These are phyloP conservation scores for Acholoe squamosa DNA, from an alignment of 2,888 invertebrate species.

Conservation along the genomic window DNA sequence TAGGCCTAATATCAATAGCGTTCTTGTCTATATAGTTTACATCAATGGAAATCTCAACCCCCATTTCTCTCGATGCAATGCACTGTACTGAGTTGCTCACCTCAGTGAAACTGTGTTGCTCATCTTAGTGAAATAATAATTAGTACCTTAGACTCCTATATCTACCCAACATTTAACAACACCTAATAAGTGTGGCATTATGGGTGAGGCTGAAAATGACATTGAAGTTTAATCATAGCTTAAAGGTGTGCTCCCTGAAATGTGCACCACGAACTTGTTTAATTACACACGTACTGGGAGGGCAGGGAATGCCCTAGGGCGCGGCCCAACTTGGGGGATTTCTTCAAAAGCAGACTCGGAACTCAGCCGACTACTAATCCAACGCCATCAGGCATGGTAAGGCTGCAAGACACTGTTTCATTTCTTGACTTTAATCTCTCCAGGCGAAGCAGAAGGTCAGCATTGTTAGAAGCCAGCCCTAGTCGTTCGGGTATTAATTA, in stretches of 20 bases:
- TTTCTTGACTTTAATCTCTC: conserved; percentile 58
- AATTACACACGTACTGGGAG: conserved; percentile 34
- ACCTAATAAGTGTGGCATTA: conserved; percentile 20
- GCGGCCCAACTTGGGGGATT: conserved; percentile 4
- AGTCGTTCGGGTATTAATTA: conserved; percentile 39
- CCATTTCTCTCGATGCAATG: too few relatives aligned
- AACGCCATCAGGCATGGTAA: conserved; percentile 6
- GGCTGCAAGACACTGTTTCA: conserved; percentile 51
- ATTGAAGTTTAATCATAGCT: conserved; percentile 59
- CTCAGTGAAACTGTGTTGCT: too few relatives aligned
- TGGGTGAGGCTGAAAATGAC: conserved; percentile 58
- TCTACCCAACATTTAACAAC: background rate
- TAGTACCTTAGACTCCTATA: too few relatives aligned
- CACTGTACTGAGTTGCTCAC: too few relatives aligned
- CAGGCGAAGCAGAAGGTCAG: conserved; percentile 40
- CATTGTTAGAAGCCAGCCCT: background rate
- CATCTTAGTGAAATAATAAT: too few relatives aligned
- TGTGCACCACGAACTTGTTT: conserved; percentile 30
- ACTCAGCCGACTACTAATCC: conserved; percentile 34
- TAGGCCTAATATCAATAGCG: too few relatives aligned
- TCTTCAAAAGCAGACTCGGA: conserved; percentile 41
- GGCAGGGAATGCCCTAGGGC: background rate
- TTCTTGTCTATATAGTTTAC: too few relatives aligned
- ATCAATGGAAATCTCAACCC: too few relatives aligned
- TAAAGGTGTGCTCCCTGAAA: conserved; percentile 35